Evolutionary conservation across 2,113 vertebrate genomes (phyloP), one percentile per base, ranked within the genome.

Genomic region (Oreotrochilus melanogaster): DNA sequence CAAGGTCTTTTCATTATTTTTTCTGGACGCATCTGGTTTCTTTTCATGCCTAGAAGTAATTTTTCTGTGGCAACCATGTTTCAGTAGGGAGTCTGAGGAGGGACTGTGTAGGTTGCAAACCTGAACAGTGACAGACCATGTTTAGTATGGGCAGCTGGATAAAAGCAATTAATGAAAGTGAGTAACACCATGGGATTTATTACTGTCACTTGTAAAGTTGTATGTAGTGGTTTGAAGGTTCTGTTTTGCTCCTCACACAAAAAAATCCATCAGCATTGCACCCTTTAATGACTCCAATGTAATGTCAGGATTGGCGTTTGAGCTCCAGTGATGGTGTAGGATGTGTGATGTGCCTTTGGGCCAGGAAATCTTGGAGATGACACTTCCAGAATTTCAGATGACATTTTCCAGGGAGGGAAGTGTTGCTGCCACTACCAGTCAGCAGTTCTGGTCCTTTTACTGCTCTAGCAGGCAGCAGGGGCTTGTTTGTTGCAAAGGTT

Each of bases 391-490:
- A 97, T 97, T 91, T 90, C 92, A 86, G 58, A 94, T 92, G 96
- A 96, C 95, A 93, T 96, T 93, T 96, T 96, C 83, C 72, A 89
- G 86, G 93, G 94, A 78, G 95, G 86, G 81, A 93, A 95, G 75
- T 88, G 91, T 92, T 9, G 33, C 95, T 96, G 96, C 96, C 95
- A 96, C 96, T 97, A 97, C 97, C 96, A 97, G 96, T 97, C 94
- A 95, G 65, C 61, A 82, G 30, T 97, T 96, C 96, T 97, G 97
- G 95, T 97, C 94, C 93, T 95, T 97, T 97, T 95, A 90, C 93
- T 93, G 86, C 95, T 96, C 79, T 79, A 58, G 33, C 95, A 95
- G 81, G 93, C 95, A 87, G 64, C 5, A 0, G 47, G 76, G 88
- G 79, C 79, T 96, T 84, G 81, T 94, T 94, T 93, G 78, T 86